Base-by-base conservation (phyloP, 2,888 invertebrate species). In the Drosophila antonietae region DNA sequence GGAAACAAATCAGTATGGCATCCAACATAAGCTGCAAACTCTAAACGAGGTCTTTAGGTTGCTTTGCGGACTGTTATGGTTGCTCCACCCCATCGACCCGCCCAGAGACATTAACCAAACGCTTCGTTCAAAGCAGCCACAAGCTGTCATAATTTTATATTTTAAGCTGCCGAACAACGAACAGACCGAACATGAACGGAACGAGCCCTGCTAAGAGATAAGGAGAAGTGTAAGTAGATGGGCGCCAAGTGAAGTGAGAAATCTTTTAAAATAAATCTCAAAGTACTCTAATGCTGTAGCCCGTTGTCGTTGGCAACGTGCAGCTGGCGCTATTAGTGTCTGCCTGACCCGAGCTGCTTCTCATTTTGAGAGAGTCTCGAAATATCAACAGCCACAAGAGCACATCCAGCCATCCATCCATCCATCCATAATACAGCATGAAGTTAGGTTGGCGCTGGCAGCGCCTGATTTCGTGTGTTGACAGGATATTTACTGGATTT, bases 401-500 rank as follows among this genome's bases (percentile, higher is more conserved):
- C 37, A 37, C 53, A 31, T 49, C 28, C 52, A 35, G 10, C 35
- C 31, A 52, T 41, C 15, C 58, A 52, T 31, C 28, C 52, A 35
- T n/a, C 35, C 31, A 52, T 41, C 15, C 58, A 52, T 31, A 58
- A 64, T 51, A 58, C 53, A 61, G 67, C 70, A 71, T 51, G 61
- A 56, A 62, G 67, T 55, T 55, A 64, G 37, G 55, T 35, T 44
- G 33, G 43, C 43, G 59, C 46, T 51, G 51, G 33, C 51, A 51
- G 33, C 18, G 46, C 23, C 35, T 64, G 78, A 69, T 71, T 74
- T 82, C 62, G 78, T 69, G 72, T 90, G 85, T 89, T 89, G 89
- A 85, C 85, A 85, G 88, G 89, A 85, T 85, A 89, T 89, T 87
- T 81, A 89, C 89, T 83, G 88, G 85, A 87, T 89, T 87, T 90